A percentile compares a stretch with the other conserved stretches of the same genome.
phyloP scores from a whole-genome alignment of 2,797 vertebrate species.

The Glyptemys insculpta region DNA sequence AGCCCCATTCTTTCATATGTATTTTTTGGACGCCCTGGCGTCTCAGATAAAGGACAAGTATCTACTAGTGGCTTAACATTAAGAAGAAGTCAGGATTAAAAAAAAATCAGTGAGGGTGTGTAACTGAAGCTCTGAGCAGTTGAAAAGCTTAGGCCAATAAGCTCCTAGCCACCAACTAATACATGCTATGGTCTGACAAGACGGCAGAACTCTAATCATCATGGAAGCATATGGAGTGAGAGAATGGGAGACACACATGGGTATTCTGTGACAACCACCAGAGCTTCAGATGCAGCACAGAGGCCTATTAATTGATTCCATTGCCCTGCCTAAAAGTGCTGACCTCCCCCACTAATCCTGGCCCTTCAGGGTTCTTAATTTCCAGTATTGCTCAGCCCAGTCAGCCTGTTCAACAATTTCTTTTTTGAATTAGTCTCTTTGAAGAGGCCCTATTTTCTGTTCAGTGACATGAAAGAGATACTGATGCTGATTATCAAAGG shows the following conservation, averaged over 20 bases:
- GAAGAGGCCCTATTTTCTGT: constrained; percentile 78
- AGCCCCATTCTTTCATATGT: constrained; percentile 62
- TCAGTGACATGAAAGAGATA: constrained; percentile 84
- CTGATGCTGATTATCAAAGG: constrained; percentile 83
- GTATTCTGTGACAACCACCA: constrained; percentile 36
- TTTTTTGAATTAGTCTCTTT: constrained; percentile 79
- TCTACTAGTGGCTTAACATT: constrained; percentile 65
- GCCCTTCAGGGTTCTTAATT: constrained; percentile 74
- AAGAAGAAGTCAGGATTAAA: constrained; percentile 67
- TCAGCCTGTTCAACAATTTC: constrained; percentile 76
- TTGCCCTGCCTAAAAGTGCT: constrained; percentile 24
- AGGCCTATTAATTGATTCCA: constrained; percentile 45
- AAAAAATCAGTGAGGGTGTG: background rate
- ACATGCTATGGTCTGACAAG: constrained; percentile 44
- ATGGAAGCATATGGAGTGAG: constrained; percentile 15
- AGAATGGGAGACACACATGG: background rate
- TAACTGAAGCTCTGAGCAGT: constrained; percentile 53
- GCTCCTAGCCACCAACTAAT: constrained; percentile 22
- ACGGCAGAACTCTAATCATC: constrained; percentile 40
- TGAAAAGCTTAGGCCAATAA: constrained; percentile 59
- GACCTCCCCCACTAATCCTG: constrained; percentile 71
- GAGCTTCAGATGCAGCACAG: constrained; percentile 30
- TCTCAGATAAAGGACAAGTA: constrained; percentile 72
- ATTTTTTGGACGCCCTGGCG: constrained; percentile 49
- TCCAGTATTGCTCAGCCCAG: constrained; percentile 67